Evolutionary conservation across 2,797 vertebrate species (phyloP), one percentile per base, ranked within the genome.

Genomic region (Poeciliopsis paucimaculata): DNA sequence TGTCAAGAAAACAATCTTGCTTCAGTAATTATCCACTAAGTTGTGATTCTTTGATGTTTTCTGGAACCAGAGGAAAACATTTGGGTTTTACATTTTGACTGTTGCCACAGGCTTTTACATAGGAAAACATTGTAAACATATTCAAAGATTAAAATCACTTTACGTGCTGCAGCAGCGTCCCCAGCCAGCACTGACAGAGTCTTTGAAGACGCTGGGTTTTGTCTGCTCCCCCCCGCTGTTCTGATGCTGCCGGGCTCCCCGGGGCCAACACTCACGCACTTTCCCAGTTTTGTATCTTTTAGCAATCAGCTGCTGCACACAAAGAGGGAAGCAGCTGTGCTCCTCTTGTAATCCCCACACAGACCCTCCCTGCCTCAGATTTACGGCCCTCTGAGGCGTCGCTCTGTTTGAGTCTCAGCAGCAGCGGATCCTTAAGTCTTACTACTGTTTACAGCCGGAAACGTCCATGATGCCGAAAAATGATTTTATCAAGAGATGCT

Each of bases 311-410:
- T 86, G 71, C 79, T 79, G 36, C 60, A 76, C 74, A 85, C 77
- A 76, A 81, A 86, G 77, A 71, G 47, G 62, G 66, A 76, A 82
- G 85, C 89, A 89, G 85, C 84, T 90, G 89, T 46, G 76, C 43
- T 82, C 49, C 43, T 26, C 64, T 73, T 23, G 73, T 62, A 66
- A 60, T 62, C 64, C 60, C 49, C 41, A 71, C 41, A 71, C 39
- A 45, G 39, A 71, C 26, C 68, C 81, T 55, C 36, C 72, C 68
- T 45, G 4, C 15, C 72, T 0, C 34, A 55, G 72, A 74, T 41
- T 39, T 9, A 41, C 12, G 64, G 49, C 34, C 70, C 43, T 45
- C 76, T 55, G 72, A n/a, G 46, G 26, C 20, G 23, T 6, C 0
- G 5, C 62, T 64, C 76, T 39, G 83, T 60, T 55, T 53, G 45